These are phyloP conservation scores for Helicoverpa armigera DNA, from an alignment of 1,140 invertebrate genomes.

Conservation along the genomic window DNA sequence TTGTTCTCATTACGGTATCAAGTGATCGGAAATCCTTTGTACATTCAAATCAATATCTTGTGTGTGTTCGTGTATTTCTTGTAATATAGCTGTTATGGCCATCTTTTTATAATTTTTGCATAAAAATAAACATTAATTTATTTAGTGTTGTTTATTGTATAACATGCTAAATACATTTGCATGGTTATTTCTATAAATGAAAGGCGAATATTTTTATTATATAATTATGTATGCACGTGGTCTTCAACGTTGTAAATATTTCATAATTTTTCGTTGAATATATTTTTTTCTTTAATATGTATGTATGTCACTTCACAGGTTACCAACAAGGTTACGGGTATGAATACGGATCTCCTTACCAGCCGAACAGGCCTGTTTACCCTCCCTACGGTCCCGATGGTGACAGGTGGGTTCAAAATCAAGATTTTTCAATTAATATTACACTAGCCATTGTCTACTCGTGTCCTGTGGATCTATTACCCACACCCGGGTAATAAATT, in stretches of 20 bases:
- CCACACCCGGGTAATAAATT: no score
- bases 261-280: neutral
- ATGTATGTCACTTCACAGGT: conserved; percentile 66
- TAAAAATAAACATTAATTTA: conserved; percentile 24
- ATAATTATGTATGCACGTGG: conserved; percentile 7
- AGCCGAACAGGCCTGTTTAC: conserved; percentile 90
- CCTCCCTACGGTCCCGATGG: conserved; percentile 91
- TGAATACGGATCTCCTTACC: conserved; percentile 90
- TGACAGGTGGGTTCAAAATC: conserved; percentile 86
- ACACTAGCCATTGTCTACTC: neutral
- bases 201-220: neutral
- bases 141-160: conserved; percentile 23
- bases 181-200: conserved; percentile 19
- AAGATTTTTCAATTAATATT: neutral
- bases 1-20: conserved; percentile 5
- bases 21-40: conserved; percentile 12
- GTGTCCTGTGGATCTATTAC: no score
- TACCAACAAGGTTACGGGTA: conserved; percentile 87
- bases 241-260: conserved; percentile 9
- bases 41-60: neutral
- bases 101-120: conserved; percentile 30
- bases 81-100: conserved; percentile 15
- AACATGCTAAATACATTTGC: conserved; percentile 10
- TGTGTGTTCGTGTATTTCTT: neutral
- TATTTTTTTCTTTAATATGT: neutral